Base-by-base conservation (phyloP, 2,888 invertebrate species). In the Ophraella communa region DNA sequence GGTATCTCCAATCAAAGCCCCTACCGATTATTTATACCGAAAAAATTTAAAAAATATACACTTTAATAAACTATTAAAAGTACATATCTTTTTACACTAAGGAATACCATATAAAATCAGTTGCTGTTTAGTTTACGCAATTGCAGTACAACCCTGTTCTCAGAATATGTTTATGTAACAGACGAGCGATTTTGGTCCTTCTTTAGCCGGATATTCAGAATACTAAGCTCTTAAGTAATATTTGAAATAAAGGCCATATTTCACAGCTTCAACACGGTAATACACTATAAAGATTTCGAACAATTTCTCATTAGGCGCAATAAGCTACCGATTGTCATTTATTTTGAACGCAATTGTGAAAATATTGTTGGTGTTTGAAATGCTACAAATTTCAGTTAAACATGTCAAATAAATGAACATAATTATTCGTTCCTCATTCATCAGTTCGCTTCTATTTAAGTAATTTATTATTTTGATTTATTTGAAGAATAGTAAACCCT, bases 241-340 rank as follows among this genome's bases (percentile, higher is more conserved):
- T 68, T 65, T 69, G 72, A 67, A 72, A 74, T 71, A 73, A 67
- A 65, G 71, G 71, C 71, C 66, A 71, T 69, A 71, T 71, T 72
- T 69, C 70, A 70, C 58, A 64, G 66, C 57, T 58, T 51, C 42
- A 39, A 23, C 47, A 54, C 63, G 66, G 72, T 71, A 70, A 73
- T 73, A 72, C 74, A 74, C 73, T 76, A 79, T 79, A 81, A 81
- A 80, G 80, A 81, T 80, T 80, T 77, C 79, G 78, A 81, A 81
- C 81, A 81, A 80, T 81, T 80, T 81, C 81, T 81, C 81, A 81
- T 80, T 81, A 80, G 78, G 78, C 75, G 79, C 80, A 80, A 80
- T 78, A 78, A 80, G 80, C 79, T 78, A 76, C 79, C 79, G 80
- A 81, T 81, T 81, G 80, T 81, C 81, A 79, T 81, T 81, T 80